Evolutionary conservation across 2,888 invertebrate species (phyloP).

Genomic region (Tanytarsus gracilentus): DNA sequence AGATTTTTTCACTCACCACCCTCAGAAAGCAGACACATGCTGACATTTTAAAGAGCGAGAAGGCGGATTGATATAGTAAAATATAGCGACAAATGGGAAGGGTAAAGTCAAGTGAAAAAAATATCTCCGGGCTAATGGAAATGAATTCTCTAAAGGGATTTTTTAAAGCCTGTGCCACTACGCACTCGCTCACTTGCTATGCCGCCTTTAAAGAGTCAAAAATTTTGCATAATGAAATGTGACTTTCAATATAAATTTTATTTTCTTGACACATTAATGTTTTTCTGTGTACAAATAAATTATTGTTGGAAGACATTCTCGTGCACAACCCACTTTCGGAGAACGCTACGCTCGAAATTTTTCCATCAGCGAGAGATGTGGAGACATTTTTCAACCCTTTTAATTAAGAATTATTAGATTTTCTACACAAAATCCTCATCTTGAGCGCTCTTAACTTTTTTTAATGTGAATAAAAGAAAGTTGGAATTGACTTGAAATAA

Average conservation of each 20-base stretch:
- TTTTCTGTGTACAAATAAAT: constrained; percentile 20
- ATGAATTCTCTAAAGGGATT: constrained; percentile 26
- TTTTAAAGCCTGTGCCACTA: background rate
- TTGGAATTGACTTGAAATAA: too few relatives aligned
- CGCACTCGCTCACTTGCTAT: background rate
- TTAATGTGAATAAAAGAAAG: too few relatives aligned
- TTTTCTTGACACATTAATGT: constrained; percentile 25
- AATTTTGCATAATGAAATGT: constrained; percentile 25
- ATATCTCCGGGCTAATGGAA: constrained; percentile 19
- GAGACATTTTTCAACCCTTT: constrained; percentile 25
- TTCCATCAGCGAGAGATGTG: background rate
- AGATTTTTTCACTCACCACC: too few relatives aligned
- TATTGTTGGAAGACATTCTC: constrained; percentile 5
- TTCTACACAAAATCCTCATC: constrained; percentile 10
- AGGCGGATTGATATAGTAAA: background rate
- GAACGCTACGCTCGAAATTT: too few relatives aligned
- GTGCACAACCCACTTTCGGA: constrained; percentile 9
- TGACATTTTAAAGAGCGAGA: background rate
- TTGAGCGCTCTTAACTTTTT: background rate
- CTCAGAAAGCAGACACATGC: background rate
- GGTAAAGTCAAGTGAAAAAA: background rate
- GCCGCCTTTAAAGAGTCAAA: background rate
- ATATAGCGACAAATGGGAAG: background rate
- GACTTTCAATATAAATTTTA: constrained; percentile 22
- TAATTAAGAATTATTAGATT: constrained; percentile 26